A percentile compares a stretch with the other conserved stretches of the same genome.
Conservation (phyloP, 1,140 invertebrate genomes). For the Chymomyza costata region DNA sequence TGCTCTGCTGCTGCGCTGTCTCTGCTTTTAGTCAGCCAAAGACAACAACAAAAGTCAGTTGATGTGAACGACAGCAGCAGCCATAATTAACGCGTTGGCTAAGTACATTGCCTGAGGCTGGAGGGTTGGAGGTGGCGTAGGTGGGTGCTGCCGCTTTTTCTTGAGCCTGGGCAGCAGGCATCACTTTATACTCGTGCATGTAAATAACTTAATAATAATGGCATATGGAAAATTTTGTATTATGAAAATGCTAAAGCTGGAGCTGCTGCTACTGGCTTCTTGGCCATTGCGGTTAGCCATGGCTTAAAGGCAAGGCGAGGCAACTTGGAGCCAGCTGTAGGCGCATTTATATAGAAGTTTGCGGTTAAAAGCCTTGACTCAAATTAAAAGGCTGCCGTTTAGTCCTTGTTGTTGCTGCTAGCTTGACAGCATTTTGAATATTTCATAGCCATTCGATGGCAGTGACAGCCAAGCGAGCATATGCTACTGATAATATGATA, state of each 20-base stretch:
- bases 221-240: conserved; percentile 63
- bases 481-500: conserved; percentile 22
- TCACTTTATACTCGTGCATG: neutral
- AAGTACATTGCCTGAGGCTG: conserved; percentile 20
- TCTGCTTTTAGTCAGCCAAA: too few species aligned
- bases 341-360: conserved; percentile 36
- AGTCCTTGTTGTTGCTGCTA: conserved; percentile 19
- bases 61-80: too few species aligned
- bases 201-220: conserved; percentile 64
- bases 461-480: neutral
- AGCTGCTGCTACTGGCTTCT: conserved; percentile 13
- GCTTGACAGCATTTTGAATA: conserved; percentile 35
- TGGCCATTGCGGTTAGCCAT: neutral
- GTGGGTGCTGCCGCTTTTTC: conserved; percentile 6
- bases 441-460: conserved; percentile 21
- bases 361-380: conserved; percentile 26
- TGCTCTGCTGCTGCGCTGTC: too few species aligned
- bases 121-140: conserved; percentile 1
- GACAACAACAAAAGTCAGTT: conserved; percentile 32
- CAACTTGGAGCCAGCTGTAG: neutral
- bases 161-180: too few species aligned
- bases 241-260: conserved; percentile 41
- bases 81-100: conserved; percentile 57
- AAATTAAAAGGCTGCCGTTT: neutral
- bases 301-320: too few species aligned